Evolutionary conservation across 2,797 vertebrate genomes (phyloP).

Genomic region (Notolabrus celidotus): DNA sequence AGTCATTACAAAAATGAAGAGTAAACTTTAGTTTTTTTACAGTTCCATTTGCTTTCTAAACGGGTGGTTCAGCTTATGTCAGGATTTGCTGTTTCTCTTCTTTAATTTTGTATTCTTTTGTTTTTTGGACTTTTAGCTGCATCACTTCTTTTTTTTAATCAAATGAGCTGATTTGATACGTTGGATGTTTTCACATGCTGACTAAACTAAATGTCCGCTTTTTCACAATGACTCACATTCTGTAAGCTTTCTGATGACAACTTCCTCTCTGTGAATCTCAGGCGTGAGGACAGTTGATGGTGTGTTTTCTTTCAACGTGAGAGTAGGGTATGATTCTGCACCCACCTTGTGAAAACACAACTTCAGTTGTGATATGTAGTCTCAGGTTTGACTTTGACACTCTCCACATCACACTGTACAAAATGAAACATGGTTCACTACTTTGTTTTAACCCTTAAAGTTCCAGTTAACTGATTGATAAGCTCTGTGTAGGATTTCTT

Average conservation of each 20-base stretch:
- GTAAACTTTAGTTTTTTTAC: neutral
- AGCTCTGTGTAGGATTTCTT: slow-evolving; percentile 1
- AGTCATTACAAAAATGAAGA: neutral
- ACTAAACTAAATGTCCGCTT: slow-evolving; percentile 30
- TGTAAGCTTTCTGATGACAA: slow-evolving; percentile 3
- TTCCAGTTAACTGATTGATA: slow-evolving; percentile 1
- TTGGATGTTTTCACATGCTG: slow-evolving; percentile 15
- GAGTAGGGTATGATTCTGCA: no score
- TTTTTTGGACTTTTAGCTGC: neutral
- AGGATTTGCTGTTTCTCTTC: neutral
- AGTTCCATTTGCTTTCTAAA: neutral
- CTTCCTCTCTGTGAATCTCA: slow-evolving; percentile 18
- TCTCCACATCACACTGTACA: neutral
- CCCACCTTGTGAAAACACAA: slow-evolving; percentile 7
- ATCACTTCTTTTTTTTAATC: neutral
- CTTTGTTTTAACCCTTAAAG: slow-evolving; percentile 25
- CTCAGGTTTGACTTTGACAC: slow-evolving; percentile 16
- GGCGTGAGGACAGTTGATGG: slow-evolving; percentile 18
- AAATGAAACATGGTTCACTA: slow-evolving; percentile 12
- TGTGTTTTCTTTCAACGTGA: slow-evolving; percentile 7
- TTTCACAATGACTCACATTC: slow-evolving; percentile 29
- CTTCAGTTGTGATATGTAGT: slow-evolving; percentile 7
- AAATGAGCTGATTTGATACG: slow-evolving; percentile 5
- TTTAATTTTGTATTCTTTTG: slow-evolving; percentile 3
- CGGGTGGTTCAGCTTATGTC: neutral